These are phyloP conservation scores for Brevimyrus niger DNA, from an alignment of 2,113 vertebrate species.

Conservation along the genomic window DNA sequence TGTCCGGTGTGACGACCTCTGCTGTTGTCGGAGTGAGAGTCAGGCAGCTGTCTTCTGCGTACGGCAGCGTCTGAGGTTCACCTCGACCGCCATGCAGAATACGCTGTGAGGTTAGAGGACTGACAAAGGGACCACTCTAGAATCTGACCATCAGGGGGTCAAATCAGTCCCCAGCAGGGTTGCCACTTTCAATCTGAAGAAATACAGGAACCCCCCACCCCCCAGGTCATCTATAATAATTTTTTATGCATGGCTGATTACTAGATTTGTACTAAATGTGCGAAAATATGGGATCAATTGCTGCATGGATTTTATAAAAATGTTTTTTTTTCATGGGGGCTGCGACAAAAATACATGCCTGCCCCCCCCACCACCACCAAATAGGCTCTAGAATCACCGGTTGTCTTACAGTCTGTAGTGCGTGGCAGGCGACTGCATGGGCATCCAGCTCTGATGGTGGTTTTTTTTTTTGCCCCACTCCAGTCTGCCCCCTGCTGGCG, in stretches of 20 bases:
- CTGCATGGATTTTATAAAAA: neutral
- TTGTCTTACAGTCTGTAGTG: neutral
- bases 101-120: neutral
- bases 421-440: neutral
- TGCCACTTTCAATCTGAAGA: neutral
- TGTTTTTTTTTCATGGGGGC: neutral
- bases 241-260: neutral
- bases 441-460: neutral
- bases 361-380: neutral
- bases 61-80: neutral
- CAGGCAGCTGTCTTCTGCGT: neutral
- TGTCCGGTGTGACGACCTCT: neutral
- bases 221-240: neutral
- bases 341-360: neutral
- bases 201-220: neutral
- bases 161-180: neutral
- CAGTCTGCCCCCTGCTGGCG: neutral
- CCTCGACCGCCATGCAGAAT: neutral
- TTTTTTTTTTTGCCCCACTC: neutral
- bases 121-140: neutral
- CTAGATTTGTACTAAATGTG: neutral
- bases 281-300: neutral
- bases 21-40: neutral
- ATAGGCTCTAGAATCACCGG: neutral
- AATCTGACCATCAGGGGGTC: neutral